Evolutionary conservation across 2,888 invertebrate genomes (phyloP).

Genomic region (Dexiosoma caninum): DNA sequence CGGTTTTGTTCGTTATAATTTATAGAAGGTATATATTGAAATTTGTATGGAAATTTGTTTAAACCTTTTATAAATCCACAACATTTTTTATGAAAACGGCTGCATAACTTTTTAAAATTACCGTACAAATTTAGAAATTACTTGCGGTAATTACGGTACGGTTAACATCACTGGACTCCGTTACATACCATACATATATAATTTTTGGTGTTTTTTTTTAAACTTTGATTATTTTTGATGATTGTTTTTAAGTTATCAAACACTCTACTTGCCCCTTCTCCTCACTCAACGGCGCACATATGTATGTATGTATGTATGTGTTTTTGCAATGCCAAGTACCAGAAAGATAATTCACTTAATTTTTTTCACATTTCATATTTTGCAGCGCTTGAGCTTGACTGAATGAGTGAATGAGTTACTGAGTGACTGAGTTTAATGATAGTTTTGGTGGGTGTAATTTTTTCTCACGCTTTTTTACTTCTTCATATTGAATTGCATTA

Average conservation of each 20-base stretch:
- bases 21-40: too few relatives aligned
- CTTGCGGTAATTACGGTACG: too few relatives aligned
- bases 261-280: background rate
- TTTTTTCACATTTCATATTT: conserved; percentile 23
- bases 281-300: background rate
- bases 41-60: too few relatives aligned
- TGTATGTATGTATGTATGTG: too few relatives aligned
- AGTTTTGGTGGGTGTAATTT: conserved; percentile 57
- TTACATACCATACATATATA: too few relatives aligned
- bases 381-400: too few relatives aligned
- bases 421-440: background rate
- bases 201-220: background rate
- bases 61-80: too few relatives aligned
- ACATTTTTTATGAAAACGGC: too few relatives aligned
- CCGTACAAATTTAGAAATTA: too few relatives aligned
- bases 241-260: conserved; percentile 34
- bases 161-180: too few relatives aligned
- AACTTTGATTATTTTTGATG: conserved; percentile 30
- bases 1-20: too few relatives aligned
- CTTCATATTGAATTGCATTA: conserved; percentile 50
- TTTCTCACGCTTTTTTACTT: conserved; percentile 55
- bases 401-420: conserved; percentile 37
- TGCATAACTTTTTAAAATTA: too few relatives aligned
- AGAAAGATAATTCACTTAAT: conserved; percentile 27
- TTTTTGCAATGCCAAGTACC: background rate